Evolutionary conservation across 37 sponge, comb jelly and placozoan genomes (phyloP).

Genomic region (Cliona cf. orientalis): DNA sequence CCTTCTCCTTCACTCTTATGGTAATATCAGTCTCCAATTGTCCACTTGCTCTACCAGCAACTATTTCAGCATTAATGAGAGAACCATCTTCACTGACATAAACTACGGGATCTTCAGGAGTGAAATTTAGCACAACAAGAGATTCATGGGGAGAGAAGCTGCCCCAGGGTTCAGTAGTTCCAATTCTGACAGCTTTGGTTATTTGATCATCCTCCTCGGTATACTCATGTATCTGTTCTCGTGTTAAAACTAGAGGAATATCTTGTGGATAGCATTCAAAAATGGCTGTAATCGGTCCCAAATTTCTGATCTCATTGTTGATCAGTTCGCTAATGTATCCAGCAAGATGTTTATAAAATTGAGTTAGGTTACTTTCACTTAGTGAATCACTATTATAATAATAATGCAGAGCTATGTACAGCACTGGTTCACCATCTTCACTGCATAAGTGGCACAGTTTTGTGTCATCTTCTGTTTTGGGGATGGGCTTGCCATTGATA

Average conservation of each 20-base stretch:
- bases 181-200: no score
- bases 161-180: neutral
- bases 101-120: conserved; percentile 19
- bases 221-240: conserved; percentile 5
- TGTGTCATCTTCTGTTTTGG: neutral
- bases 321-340: neutral
- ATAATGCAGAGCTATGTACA: conserved; percentile 42
- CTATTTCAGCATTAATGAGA: conserved; percentile 6
- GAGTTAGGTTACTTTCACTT: no score
- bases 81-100: conserved; percentile 6
- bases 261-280: conserved; percentile 35
- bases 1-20: no score
- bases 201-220: neutral
- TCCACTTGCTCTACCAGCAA: no score
- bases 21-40: no score
- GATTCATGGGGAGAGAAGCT: neutral
- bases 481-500: neutral
- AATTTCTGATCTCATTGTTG: neutral
- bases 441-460: neutral
- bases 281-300: conserved; percentile 18
- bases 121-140: conserved; percentile 35
- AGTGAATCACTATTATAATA: neutral
- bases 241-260: conserved; percentile 11
- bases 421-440: neutral
- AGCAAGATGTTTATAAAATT: conserved; percentile 24